phyloP scores from a whole-genome alignment of 1,140 invertebrate genomes.

The Penaeus indicus region DNA sequence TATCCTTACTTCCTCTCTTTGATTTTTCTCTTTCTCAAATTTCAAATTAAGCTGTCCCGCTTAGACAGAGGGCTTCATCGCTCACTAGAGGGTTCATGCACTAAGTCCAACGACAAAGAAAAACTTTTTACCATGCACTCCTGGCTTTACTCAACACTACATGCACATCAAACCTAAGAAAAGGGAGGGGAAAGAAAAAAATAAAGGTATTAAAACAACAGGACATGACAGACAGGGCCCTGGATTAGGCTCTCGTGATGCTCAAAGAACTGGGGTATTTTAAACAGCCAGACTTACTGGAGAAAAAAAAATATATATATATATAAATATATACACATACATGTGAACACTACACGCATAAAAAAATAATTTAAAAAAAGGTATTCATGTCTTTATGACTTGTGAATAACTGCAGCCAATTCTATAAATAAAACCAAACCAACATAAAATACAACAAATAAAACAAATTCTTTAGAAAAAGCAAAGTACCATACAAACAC shows the following conservation, averaged over 20 bases:
- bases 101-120: slow-evolving; percentile 1
- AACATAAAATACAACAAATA: too few relatives aligned
- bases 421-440: too few relatives aligned
- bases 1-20: not conserved
- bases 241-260: slow-evolving; percentile 47
- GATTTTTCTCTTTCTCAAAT: not conserved
- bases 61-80: not conserved
- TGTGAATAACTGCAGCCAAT: too few relatives aligned
- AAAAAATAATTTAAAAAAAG: too few relatives aligned
- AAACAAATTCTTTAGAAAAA: too few relatives aligned
- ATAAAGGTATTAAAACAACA: slow-evolving; percentile 1
- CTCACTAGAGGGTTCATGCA: slow-evolving; percentile 44
- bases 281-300: not conserved
- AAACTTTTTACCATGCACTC: slow-evolving; percentile 40
- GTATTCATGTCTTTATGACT: too few relatives aligned
- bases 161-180: slow-evolving; percentile 56
- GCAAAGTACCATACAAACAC: too few relatives aligned
- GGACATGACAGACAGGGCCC: not conserved
- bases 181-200: slow-evolving; percentile 30
- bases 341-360: not conserved
- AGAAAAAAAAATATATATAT: not conserved
- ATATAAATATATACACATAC: slow-evolving; percentile 18
- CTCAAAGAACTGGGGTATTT: slow-evolving; percentile 9
- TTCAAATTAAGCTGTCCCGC: not conserved
- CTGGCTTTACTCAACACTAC: slow-evolving; percentile 41